Evolutionary conservation across 2,113 vertebrate species (phyloP).

Genomic region (Melanocharis versteri): DNA sequence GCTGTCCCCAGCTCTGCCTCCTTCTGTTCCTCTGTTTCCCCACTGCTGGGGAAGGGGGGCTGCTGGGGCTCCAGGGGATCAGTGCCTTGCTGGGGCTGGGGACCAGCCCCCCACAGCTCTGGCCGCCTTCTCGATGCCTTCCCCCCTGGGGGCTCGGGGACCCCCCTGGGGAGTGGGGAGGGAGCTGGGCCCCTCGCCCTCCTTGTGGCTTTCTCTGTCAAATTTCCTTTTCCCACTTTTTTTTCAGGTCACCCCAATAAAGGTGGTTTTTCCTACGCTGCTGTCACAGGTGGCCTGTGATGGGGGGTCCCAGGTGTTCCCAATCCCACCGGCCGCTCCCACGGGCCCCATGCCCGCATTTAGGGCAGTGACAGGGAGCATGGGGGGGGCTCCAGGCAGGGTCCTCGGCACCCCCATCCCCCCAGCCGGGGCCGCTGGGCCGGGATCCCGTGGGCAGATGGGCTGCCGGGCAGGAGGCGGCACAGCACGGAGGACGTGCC

Average conservation of each 20-base stretch:
- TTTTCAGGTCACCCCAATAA: constrained; percentile 54
- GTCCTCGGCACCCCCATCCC: not conserved
- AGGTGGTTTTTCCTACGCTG: not conserved
- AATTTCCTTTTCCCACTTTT: not conserved
- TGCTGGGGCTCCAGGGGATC: not conserved
- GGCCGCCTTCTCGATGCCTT: not conserved
- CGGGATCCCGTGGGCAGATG: not conserved
- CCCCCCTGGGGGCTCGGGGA: not conserved
- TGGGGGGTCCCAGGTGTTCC: not conserved
- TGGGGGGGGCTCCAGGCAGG: not conserved
- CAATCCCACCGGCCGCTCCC: not conserved
- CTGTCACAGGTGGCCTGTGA: not conserved
- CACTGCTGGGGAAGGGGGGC: not conserved
- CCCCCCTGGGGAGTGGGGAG: not conserved
- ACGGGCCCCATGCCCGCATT: fast-evolving
- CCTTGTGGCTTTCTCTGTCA: not conserved
- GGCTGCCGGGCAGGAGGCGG: not conserved
- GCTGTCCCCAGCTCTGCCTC: not conserved
- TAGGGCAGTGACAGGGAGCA: not conserved
- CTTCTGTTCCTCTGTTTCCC: not conserved
- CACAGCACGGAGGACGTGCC: not conserved
- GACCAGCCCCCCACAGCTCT: fast-evolving
- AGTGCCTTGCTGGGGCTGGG: constrained; percentile 26
- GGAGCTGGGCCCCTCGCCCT: not conserved
- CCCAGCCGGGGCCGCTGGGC: not conserved